Evolutionary conservation across 2,888 invertebrate species (phyloP).

Genomic region (Spicauda simplicius): DNA sequence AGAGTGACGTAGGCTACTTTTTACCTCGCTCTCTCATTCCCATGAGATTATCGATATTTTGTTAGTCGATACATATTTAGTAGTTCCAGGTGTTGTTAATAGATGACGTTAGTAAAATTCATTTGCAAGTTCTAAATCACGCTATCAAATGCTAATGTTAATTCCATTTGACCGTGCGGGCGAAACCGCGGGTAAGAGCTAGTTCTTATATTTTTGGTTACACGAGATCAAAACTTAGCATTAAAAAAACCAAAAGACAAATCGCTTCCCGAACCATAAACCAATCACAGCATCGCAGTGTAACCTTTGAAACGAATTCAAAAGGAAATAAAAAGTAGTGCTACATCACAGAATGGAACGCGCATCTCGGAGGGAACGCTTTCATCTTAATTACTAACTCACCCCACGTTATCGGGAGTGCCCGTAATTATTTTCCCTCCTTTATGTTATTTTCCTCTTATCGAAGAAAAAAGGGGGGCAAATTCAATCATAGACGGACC

Average conservation of each 20-base stretch:
- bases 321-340: constrained; percentile 36
- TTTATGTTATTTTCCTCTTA: constrained; percentile 48
- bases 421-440: constrained; percentile 66
- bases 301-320: constrained; percentile 21
- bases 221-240: too few species aligned
- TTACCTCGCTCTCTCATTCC: too few species aligned
- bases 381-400: constrained; percentile 59
- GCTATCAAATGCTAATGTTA: too few species aligned
- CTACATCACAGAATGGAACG: constrained; percentile 42
- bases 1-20: too few species aligned
- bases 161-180: too few species aligned
- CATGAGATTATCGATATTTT: too few species aligned
- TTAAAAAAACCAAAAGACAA: background rate
- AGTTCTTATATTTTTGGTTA: too few species aligned
- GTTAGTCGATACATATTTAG: too few species aligned
- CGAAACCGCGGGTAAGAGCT: too few species aligned
- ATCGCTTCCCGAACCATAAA: constrained; percentile 2
- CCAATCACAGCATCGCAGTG: background rate
- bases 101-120: too few species aligned
- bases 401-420: constrained; percentile 53
- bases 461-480: constrained; percentile 43
- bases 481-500: constrained; percentile 55
- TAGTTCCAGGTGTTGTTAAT: too few species aligned
- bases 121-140: too few species aligned
- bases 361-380: constrained; percentile 12